phyloP scores from a whole-genome alignment of 1,140 invertebrate genomes.

The Ridgeia piscesae region DNA sequence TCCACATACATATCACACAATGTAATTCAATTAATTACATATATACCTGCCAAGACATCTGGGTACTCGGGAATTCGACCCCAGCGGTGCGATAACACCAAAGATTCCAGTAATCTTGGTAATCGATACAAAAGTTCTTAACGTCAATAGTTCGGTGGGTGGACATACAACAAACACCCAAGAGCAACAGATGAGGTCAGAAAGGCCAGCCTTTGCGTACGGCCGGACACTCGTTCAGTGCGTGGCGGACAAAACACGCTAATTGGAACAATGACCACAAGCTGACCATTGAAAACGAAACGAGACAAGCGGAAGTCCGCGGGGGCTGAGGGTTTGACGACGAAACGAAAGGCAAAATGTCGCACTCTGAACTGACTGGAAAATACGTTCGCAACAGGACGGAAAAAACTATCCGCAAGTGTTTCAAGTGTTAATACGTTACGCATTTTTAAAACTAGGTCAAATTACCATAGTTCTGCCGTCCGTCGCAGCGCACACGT shows the following conservation, averaged over 20 bases:
- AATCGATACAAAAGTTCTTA: too few relatives aligned
- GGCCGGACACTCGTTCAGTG: not conserved
- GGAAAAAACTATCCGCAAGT: not conserved
- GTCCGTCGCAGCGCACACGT: not conserved
- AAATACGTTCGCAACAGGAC: not conserved
- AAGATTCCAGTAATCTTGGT: too few relatives aligned
- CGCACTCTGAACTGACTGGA: not conserved
- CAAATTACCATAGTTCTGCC: too few relatives aligned
- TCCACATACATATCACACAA: too few relatives aligned
- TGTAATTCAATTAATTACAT: too few relatives aligned
- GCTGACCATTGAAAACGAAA: not conserved
- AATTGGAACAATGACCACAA: not conserved
- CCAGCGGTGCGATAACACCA: too few relatives aligned
- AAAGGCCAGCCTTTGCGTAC: not conserved
- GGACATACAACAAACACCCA: not conserved
- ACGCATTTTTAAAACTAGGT: not conserved
- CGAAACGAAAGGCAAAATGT: not conserved
- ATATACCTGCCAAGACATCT: too few relatives aligned
- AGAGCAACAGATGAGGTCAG: not conserved
- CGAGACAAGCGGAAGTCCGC: not conserved
- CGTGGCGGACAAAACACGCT: not conserved
- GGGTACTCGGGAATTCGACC: too few relatives aligned
- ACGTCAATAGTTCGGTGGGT: not conserved
- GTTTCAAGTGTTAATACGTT: not conserved
- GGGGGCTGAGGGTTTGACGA: not conserved